Evolutionary conservation across 2,888 invertebrate genomes (phyloP).

Genomic region (Ceratothoa steindachneri): DNA sequence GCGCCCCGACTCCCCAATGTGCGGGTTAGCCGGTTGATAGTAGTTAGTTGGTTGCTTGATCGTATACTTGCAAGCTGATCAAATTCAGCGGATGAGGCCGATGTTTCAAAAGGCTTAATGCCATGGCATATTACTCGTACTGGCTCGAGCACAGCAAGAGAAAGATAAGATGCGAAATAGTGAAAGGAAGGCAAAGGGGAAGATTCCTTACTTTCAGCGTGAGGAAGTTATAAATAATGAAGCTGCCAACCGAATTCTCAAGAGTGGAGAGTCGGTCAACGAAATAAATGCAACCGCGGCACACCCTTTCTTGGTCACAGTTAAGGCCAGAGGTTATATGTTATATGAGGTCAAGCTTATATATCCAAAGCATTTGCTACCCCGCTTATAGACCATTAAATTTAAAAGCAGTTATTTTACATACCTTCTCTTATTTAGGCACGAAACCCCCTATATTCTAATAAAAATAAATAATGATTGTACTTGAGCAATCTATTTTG

Average conservation of each 20-base stretch:
- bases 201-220: not conserved
- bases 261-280: not conserved
- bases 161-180: too few relatives aligned
- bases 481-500: constrained; percentile 13
- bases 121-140: not conserved
- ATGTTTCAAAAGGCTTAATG: not conserved
- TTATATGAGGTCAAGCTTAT: constrained; percentile 13
- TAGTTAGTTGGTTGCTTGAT: not conserved
- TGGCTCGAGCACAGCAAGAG: not conserved
- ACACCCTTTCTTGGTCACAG: constrained; percentile 15
- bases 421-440: constrained; percentile 10
- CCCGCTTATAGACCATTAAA: constrained; percentile 9
- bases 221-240: too few relatives aligned
- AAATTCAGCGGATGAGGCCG: not conserved
- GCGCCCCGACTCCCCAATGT: constrained; percentile 5
- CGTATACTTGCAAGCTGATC: constrained; percentile 1
- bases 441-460: constrained; percentile 11
- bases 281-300: not conserved
- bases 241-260: not conserved
- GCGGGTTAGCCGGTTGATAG: not conserved
- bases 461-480: constrained; percentile 15
- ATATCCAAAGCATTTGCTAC: constrained; percentile 10
- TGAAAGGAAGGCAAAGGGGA: too few relatives aligned
- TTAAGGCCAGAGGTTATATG: constrained; percentile 12
- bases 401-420: constrained; percentile 8